These are phyloP conservation scores for Siphlonurus alternatus DNA, from an alignment of 2,888 invertebrate species.

Conservation along the genomic window DNA sequence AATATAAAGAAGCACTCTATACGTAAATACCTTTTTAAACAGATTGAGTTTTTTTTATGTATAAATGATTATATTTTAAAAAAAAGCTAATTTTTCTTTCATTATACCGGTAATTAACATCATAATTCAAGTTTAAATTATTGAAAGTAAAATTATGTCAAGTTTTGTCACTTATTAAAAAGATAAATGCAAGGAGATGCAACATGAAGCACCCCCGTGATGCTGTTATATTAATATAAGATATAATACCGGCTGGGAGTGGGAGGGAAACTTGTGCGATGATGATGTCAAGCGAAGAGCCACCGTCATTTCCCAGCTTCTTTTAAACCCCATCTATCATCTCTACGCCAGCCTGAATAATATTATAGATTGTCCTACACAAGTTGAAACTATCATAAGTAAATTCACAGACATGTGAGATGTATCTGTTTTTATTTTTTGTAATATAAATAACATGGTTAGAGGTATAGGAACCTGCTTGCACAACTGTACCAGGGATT, in stretches of 20 bases:
- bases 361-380: not conserved
- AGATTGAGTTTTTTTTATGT: too few relatives aligned
- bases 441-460: not conserved
- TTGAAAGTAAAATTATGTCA: not conserved
- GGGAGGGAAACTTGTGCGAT: not conserved
- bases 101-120: too few relatives aligned
- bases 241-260: not conserved
- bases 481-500: not conserved
- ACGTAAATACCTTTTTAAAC: too few relatives aligned
- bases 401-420: too few relatives aligned
- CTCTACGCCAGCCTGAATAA: not conserved
- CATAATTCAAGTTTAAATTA: too few relatives aligned
- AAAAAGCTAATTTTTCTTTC: too few relatives aligned
- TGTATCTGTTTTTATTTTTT: too few relatives aligned
- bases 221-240: not conserved
- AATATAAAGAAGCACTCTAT: too few relatives aligned
- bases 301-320: not conserved
- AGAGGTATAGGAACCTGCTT: not conserved
- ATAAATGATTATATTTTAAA: too few relatives aligned
- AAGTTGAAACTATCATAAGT: not conserved
- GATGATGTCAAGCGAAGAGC: not conserved
- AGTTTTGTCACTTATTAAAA: not conserved
- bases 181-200: not conserved
- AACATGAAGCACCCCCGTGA: not conserved
- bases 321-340: not conserved